phyloP scores from a whole-genome alignment of 2,888 invertebrate genomes.

The Micropterix aruncella region DNA sequence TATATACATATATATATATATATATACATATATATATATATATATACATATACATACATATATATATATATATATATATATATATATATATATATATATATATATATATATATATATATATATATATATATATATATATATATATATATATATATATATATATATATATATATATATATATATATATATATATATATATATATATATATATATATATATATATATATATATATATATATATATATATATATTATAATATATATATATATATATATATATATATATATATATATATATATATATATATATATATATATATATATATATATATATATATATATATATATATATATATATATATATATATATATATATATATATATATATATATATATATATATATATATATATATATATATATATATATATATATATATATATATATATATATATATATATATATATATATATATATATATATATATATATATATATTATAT shows the following conservation, averaged over 20 bases:
- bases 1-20: conserved; percentile 3
- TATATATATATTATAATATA: background rate
- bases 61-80: background rate
- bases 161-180: background rate
- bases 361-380: background rate
- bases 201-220: background rate
- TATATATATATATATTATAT: background rate
- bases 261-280: background rate
- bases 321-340: background rate
- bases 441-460: background rate
- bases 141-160: background rate
- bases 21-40: conserved; percentile 2
- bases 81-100: background rate
- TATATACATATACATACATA: background rate
- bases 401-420: background rate
- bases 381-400: background rate
- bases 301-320: background rate
- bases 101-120: background rate
- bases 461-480: background rate
- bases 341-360: background rate
- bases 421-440: background rate
- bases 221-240: background rate
- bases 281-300: background rate
- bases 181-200: background rate
- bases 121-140: background rate